A percentile compares a stretch with the other conserved stretches of the same genome.
Evolutionary conservation across 1,140 invertebrate species (phyloP).

Genomic region (Magallana ariakensis): DNA sequence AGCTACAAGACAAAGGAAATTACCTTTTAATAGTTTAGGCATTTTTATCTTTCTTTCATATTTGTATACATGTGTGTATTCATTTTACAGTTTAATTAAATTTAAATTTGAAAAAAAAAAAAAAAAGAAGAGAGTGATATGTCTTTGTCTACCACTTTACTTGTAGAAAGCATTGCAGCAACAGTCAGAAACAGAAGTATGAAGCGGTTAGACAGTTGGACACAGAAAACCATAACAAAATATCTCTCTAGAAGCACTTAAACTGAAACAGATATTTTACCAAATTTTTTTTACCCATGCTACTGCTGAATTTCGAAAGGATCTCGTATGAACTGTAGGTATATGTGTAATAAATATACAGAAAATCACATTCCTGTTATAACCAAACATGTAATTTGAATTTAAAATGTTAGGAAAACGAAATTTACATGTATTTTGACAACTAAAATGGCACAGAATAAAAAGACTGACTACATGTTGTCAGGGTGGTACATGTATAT

Average conservation of each 20-base stretch:
- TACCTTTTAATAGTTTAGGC: not conserved
- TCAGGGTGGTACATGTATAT: too few relatives aligned
- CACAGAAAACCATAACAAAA: slow-evolving; percentile 32
- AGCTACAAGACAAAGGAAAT: slow-evolving; percentile 53
- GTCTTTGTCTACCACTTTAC: not conserved
- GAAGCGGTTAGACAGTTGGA: slow-evolving; percentile 27
- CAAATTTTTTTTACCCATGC: not conserved
- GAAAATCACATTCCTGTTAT: not conserved
- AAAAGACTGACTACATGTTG: not conserved
- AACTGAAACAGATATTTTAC: not conserved
- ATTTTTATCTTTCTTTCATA: too few relatives aligned
- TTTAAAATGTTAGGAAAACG: not conserved
- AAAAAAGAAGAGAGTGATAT: not conserved
- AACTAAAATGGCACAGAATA: not conserved
- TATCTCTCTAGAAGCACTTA: slow-evolving; percentile 21
- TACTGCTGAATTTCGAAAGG: not conserved
- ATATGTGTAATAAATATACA: not conserved
- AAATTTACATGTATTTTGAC: not conserved
- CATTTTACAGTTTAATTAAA: too few relatives aligned
- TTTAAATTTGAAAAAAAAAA: too few relatives aligned
- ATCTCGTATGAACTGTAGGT: not conserved
- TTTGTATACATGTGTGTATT: too few relatives aligned
- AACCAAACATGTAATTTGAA: not conserved
- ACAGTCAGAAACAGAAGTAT: slow-evolving; percentile 11
- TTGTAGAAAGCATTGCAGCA: slow-evolving; percentile 1